phyloP scores from a whole-genome alignment of 2,797 vertebrate species.

The Macropodus opercularis region DNA sequence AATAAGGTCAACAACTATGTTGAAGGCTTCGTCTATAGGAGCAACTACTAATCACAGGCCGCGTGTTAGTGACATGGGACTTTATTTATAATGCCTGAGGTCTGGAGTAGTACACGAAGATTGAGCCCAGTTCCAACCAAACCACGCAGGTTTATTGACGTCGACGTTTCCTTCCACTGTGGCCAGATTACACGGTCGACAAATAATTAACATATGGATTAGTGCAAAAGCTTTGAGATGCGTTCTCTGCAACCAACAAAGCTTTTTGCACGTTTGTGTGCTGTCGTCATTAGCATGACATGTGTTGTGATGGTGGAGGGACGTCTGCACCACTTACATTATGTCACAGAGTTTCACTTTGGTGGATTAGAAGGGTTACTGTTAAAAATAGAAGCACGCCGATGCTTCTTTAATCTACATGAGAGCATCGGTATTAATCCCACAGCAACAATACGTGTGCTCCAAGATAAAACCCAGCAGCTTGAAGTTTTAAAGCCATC shows the following conservation, averaged over 20 bases:
- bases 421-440: conserved; percentile 58
- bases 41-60: no score
- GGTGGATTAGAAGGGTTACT: conserved; percentile 47
- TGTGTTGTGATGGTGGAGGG: conserved; percentile 15
- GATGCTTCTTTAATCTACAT: conserved; percentile 55
- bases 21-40: no score
- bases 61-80: no score
- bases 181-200: conserved; percentile 42
- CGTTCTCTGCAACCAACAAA: conserved; percentile 22
- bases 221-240: conserved; percentile 36
- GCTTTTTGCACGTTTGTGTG: conserved; percentile 5
- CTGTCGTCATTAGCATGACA: conserved; percentile 45
- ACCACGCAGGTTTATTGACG: conserved; percentile 18
- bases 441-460: conserved; percentile 26
- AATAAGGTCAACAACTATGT: no score
- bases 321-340: conserved; percentile 30
- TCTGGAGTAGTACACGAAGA: no score
- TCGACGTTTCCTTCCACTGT: conserved; percentile 22
- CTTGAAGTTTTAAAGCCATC: conserved; percentile 43
- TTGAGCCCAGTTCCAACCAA: no score
- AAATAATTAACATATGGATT: conserved; percentile 47
- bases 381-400: conserved; percentile 63
- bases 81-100: no score
- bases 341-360: conserved; percentile 58
- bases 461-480: conserved; percentile 47